Percentiles rank a stretch among this genome's conserved stretches.
Conservation (phyloP, 2,113 vertebrate genomes). For the Notarius lentiginosus region DNA sequence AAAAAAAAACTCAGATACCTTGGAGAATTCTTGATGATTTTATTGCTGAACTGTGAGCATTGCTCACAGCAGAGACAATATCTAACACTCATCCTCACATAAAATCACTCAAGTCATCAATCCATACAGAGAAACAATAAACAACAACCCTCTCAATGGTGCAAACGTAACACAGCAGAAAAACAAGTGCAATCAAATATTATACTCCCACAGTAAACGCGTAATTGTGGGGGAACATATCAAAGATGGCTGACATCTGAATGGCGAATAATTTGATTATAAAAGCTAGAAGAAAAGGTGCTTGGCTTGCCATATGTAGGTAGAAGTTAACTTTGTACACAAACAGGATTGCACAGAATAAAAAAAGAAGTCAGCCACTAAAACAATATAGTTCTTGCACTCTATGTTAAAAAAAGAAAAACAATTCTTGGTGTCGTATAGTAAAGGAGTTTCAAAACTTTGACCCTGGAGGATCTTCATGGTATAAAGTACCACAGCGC, state of each 20-base stretch:
- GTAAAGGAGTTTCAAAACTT: not conserved
- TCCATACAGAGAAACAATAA: conserved; percentile 40
- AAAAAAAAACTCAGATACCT: conserved; percentile 22
- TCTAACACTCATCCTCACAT: conserved; percentile 39
- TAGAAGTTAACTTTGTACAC: not conserved
- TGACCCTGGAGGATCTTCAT: not conserved
- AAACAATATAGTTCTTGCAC: conserved; percentile 1
- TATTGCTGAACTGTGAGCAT: conserved; percentile 59
- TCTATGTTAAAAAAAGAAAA: not conserved
- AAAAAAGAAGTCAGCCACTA: not conserved
- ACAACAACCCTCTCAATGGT: conserved; percentile 38
- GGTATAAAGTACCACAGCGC: conserved; percentile 7
- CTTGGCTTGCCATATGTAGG: not conserved
- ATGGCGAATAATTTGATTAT: conserved; percentile 16
- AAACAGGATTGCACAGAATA: not conserved
- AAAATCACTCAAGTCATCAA: conserved; percentile 34
- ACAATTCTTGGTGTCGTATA: not conserved
- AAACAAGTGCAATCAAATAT: conserved; percentile 46
- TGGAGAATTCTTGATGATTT: conserved; percentile 54
- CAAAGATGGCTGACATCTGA: conserved; percentile 32
- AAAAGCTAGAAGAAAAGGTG: not conserved
- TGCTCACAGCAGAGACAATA: conserved; percentile 49
- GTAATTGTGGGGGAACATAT: conserved; percentile 4
- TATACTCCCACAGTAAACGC: conserved; percentile 25
- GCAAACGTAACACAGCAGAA: conserved; percentile 34